Conservation (phyloP, 2,113 vertebrate genomes). For the Oreochromis spilurus region DNA sequence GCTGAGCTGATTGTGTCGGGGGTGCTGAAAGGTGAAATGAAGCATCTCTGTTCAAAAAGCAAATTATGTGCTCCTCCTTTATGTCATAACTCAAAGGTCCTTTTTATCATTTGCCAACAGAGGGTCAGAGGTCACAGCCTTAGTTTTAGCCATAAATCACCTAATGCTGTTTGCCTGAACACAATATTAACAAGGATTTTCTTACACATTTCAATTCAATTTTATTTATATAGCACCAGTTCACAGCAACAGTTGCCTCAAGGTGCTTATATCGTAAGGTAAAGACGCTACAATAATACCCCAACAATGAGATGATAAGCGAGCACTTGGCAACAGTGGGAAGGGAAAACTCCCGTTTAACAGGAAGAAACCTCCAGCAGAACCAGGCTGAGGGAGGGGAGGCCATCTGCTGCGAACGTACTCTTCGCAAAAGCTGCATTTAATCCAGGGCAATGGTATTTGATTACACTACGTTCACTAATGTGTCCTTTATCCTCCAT, state of each 20-base stretch:
- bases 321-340: neutral
- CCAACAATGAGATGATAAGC: neutral
- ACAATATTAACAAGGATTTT: constrained; percentile 11
- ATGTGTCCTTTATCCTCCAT: fast-evolving
- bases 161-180: constrained; percentile 20
- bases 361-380: neutral
- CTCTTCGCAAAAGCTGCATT: neutral
- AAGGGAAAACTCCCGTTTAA: neutral
- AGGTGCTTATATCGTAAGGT: neutral
- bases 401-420: neutral
- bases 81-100: neutral
- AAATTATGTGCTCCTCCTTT: constrained; percentile 11
- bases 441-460: neutral
- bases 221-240: neutral
- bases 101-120: constrained; percentile 34
- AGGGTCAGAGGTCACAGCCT: constrained; percentile 46
- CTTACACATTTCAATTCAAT: neutral
- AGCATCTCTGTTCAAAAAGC: constrained; percentile 25
- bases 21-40: constrained; percentile 18
- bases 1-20: constrained; percentile 39
- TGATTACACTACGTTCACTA: neutral
- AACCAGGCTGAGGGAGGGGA: neutral
- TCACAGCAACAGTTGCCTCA: neutral
- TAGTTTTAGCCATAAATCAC: constrained; percentile 51
- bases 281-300: neutral